Evolutionary conservation across 1,140 invertebrate species (phyloP), one percentile per base, ranked within the genome.

Genomic region (Zaprionus gabonicus): DNA sequence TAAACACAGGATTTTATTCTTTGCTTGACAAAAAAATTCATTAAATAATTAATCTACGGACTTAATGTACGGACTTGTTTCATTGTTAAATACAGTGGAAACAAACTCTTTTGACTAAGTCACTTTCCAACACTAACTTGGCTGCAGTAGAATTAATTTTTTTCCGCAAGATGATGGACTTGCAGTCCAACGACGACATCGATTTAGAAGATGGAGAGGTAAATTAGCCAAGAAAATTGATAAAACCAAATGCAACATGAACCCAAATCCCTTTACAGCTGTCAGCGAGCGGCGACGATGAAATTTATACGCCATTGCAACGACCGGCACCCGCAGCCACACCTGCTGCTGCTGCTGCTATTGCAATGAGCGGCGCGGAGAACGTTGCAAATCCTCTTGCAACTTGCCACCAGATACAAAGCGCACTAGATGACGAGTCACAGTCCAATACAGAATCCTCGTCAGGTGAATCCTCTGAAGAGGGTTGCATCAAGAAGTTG

Each of bases 221-320:
- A 81, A 78, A 59, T 70, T n/a, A 55, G 15, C 34, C 10, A 23
- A 63, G 38, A 13, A 60, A 10, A n/a, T 53, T 36, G 41, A 9
- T 7, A n/a, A 67, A 25, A 7, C 7, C 34, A 23, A 59, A 36
- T 65, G 25, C 13, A 7, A 41, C 25, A 49, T 38, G n/a, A 49
- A 36, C 20, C 20, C 51, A 44, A 59, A 17, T 38, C 34, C 55
- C 51, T 76, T 77, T 65, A 28, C 77, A 84, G 85, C 86, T 82
- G 46, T 82, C 77, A 64, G 82, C 82, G 0, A 91, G 82, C 49
- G 80, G 70, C 27, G 78, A 91, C 57, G 91, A 92, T 34, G 91
- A 91, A 69, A 81, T 84, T 31, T 94, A 94, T 71, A 94, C 87
- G 31, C 94, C 94, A 38, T 68, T 94, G 66, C 93, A 93, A 80